These are phyloP conservation scores for Euplexia lucipara DNA, from an alignment of 2,888 invertebrate species.

Conservation along the genomic window DNA sequence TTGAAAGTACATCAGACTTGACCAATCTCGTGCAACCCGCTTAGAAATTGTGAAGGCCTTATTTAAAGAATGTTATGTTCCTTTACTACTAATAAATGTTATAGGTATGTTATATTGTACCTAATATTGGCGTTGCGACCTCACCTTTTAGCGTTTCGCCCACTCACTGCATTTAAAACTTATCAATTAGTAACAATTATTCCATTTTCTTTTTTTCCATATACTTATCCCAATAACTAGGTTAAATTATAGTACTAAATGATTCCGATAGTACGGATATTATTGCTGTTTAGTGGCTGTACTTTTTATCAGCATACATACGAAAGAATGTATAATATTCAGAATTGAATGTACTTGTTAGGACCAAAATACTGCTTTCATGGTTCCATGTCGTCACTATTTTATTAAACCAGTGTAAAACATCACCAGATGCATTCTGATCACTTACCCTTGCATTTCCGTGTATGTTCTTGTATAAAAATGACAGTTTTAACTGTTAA, in stretches of 20 bases:
- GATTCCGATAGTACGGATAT: conserved; percentile 15
- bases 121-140: not conserved
- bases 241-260: conserved; percentile 27
- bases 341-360: not conserved
- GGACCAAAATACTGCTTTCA: not conserved
- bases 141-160: not conserved
- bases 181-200: conserved; percentile 25
- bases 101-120: too few relatives aligned
- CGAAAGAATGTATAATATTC: not conserved
- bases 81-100: too few relatives aligned
- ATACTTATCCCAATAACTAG: conserved; percentile 10
- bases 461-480: not conserved
- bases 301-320: not conserved
- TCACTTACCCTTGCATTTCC: not conserved
- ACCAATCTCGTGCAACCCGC: too few relatives aligned
- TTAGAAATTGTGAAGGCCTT: too few relatives aligned
- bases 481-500: conserved; percentile 12
- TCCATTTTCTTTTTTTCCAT: conserved; percentile 26
- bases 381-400: not conserved
- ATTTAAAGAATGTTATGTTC: too few relatives aligned
- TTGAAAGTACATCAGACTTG: too few relatives aligned
- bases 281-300: not conserved
- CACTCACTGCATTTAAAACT: conserved; percentile 1
- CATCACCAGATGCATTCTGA: not conserved
- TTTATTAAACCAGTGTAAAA: not conserved